Base-by-base conservation (phyloP, 1,140 invertebrate genomes). In the Matsumurasca onukii region DNA sequence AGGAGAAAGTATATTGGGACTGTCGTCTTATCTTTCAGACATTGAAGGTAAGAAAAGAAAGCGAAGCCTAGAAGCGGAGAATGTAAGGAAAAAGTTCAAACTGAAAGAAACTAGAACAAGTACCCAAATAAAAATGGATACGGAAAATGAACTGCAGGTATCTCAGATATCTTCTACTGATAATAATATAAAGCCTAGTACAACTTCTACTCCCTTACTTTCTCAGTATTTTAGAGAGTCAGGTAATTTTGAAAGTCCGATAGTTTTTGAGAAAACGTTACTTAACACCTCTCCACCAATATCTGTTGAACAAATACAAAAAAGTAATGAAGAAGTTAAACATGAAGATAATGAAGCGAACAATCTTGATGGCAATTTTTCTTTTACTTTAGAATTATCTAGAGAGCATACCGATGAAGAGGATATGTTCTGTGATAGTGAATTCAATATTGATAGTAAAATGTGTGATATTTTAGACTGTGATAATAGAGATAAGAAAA, bases 31-130 rank as follows among this genome's bases (percentile, higher is more conserved):
- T 5, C 5, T 51, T 51, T 5, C 49, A 15, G 2, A 31, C 20
- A 63, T 13, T 31, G 31, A 63, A 3, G 22, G 48, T 17, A 69
- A 31, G 39, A 63, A 69, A 67, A 67, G 51, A 31, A 67, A 67
- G 17, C 15, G 22, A 22, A 67, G 48, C 55, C 3, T 67, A 52
- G 65, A 67, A 20, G 24, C 13, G 3, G 24, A 17, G 25, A 67
- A 31, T 52, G 45, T 31, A 29, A 67, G 22, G 25, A 59, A 59
- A 59, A 59, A n/a, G n/a, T 27, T 29, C 15, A 25, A 29, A 59
- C 13, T 59, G 5, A 27, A 3, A 2, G 12, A 22, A 2, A 22
- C 55, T 24, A n/a, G 24, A 59, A 29, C 2, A 22, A 34, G 20
- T 30, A n/a, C 34, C 34, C 17, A 59, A 5, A 27, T 12, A 22